Base-by-base conservation (phyloP, 2,888 invertebrate genomes). In the Listrodromus nycthemerus region DNA sequence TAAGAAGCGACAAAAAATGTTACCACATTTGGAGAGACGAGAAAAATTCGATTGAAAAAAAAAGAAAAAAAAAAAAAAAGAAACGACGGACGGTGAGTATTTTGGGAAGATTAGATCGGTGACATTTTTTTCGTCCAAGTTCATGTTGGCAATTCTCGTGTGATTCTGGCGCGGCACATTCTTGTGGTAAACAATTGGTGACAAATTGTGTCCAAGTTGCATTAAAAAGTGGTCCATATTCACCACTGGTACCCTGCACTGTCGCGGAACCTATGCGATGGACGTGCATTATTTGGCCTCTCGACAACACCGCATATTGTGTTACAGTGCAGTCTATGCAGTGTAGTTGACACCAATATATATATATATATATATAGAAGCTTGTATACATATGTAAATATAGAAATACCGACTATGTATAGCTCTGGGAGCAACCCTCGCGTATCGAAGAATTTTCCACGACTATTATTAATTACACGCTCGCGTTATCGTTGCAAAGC, bases 401-500 rank as follows among this genome's bases (percentile, higher is more conserved):
- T n/a, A 61, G 30, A 61, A 30, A 61, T 30, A 61, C 27, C 27
- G 16, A 27, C 30, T 6, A 27, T 30, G 7, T 16, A 30, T 16
- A 61, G 30, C 13, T 61, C 4, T 6, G 61, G 30, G 27, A n/a
- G 27, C 7, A 30, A 27, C 21, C 52, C 37, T 16, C 21, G 19
- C 27, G 2, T 30, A 63, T 50, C 73, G 45, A 27, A 19, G 45
- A 74, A 63, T 74, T 74, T 45, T 19, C 61, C 73, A 74, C 63
- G 73, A 74, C 63, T 74, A 63, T 74, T 74, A 74, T 74, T 74
- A 74, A 74, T 63, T 61, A 74, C 45, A 74, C 63, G 33, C 63
- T 48, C 48, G 73, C 48, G 61, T 48, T 61, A 48, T 63, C 45
- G 63, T 74, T 74, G 73, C 63, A 45, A 74, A 74, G 63, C 27